Evolutionary conservation across 2,888 invertebrate genomes (phyloP), one percentile per base, ranked within the genome.

Genomic region (Drosophila picticornis): DNA sequence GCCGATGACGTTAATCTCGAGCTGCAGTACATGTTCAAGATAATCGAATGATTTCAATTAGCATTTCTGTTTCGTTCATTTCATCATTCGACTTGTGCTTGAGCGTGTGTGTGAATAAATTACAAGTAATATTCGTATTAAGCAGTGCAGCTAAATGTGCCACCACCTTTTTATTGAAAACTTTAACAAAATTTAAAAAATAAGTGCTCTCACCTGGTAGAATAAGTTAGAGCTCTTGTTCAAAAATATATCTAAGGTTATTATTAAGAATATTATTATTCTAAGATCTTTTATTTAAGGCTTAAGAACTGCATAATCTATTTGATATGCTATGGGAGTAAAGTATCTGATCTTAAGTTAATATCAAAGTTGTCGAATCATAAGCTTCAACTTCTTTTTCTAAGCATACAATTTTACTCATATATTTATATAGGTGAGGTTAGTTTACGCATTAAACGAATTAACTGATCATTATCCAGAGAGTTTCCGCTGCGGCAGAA

Each of bases 1-100:
- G 95, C 96, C 0, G 98, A 98, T 91, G 98, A 99, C 94, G 96
- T 97, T 0, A 91, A 95, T 32, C 93, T 98, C 63, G 99, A 99
- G 94, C 94, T 96, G 62, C 96, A 96, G 93, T 96, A 96, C 93
- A 95, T 97, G 92, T 97, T 97, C 91, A 96, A 96, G 93, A 96
- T 97, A 88, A 92, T 96, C 43, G 90, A 92, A 56, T 92, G 75
- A 78, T 50, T 40, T 50, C 11, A 29, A 11, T 65, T 57, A 29
- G 19, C 7, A 16, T 22, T 53, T 38, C 57, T 48, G 10, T 65
- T 52, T 48, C 63, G 13, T 62, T 62, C 34, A 61, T 72, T 73
- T 62, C 52, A 19, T 31, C 34, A 29, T 55, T 40, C 34, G 16
- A 16, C 34, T 13, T 25, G 31, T n/a, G 25, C 7, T 25, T 36